Conservation (phyloP, 2,797 vertebrate species). For the Chaetophractus vellerosus region DNA sequence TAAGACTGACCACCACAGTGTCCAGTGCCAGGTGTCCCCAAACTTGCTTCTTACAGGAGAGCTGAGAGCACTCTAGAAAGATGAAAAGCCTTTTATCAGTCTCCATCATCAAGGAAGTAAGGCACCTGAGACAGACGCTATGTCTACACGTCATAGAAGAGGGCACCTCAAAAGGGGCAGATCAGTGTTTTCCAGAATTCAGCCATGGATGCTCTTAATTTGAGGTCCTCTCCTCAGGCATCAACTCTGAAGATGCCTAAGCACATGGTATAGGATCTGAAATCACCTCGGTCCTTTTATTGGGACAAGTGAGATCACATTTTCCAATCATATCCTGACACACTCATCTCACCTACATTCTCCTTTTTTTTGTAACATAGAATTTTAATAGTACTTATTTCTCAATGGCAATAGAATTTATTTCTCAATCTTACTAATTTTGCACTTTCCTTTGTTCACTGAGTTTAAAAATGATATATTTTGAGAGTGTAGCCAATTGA, state of each 20-base stretch:
- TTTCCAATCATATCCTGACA: background rate
- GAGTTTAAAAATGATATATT: constrained; percentile 17
- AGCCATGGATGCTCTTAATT: background rate
- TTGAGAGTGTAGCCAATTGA: constrained; percentile 45
- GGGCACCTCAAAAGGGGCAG: background rate
- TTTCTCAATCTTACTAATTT: constrained; percentile 7
- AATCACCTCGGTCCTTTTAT: background rate
- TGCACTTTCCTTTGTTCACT: constrained; percentile 2
- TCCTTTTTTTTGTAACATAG: too few species aligned
- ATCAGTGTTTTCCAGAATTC: background rate
- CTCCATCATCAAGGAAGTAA: background rate
- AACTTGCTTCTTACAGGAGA: background rate
- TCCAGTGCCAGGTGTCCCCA: background rate
- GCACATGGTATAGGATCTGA: background rate
- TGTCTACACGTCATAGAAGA: background rate
- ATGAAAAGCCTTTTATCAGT: background rate
- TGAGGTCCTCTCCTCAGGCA: background rate
- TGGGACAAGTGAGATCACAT: background rate
- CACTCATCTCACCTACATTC: background rate
- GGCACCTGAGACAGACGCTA: background rate
- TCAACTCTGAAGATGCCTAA: background rate
- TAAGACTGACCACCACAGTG: background rate
- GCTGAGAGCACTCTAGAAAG: background rate
- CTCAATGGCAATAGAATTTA: too few species aligned
- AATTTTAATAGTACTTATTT: too few species aligned